Base-by-base conservation (phyloP, 2,888 invertebrate genomes). In the Noctua janthina region DNA sequence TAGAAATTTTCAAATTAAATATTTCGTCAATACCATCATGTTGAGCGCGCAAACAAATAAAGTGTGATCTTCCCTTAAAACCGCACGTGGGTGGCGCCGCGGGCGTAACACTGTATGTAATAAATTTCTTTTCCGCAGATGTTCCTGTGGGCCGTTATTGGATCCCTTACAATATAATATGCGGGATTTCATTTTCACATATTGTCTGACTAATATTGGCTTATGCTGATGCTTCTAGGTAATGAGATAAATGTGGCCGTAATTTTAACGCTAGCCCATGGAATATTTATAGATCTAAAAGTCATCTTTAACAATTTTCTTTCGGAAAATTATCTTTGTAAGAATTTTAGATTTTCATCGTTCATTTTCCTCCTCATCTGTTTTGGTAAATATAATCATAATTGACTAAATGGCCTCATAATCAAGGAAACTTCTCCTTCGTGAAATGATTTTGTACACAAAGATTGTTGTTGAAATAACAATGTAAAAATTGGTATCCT, bases 91-190 rank as follows among this genome's bases (percentile, higher is more conserved):
- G 87, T 66, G 76, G 70, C 46, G 81, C 84, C 87, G 81, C 75
- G 78, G 74, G 77, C 82, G 74, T 49, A 75, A 68, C 81, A 74
- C 59, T 76, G 77, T 82, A 79, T 88, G 71, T 93, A 94, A 95
- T 95, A 95, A 95, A 95, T 95, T 95, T 94, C 92, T 92, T 93
- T 88, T 90, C 88, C 94, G 92, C 96, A 96, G 95, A 95, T 96
- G 95, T 94, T 94, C 93, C 89, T 87, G 85, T 83, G 91, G 90
- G 91, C 92, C 91, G 92, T 95, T 96, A 96, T 96, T 95, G 95
- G 93, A 95, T 95, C 94, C 94, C 93, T 92, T 91, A 93, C 92
- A 92, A 93, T 94, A 95, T 95, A 93, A 95, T 95, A 94, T 94
- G 94, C 91, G 94, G 93, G 93, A 91, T 94, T 94, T 95, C 93